Evolutionary conservation across 2,113 vertebrate genomes (phyloP), one percentile per base, ranked within the genome.

Genomic region (Antechinus stuartii): DNA sequence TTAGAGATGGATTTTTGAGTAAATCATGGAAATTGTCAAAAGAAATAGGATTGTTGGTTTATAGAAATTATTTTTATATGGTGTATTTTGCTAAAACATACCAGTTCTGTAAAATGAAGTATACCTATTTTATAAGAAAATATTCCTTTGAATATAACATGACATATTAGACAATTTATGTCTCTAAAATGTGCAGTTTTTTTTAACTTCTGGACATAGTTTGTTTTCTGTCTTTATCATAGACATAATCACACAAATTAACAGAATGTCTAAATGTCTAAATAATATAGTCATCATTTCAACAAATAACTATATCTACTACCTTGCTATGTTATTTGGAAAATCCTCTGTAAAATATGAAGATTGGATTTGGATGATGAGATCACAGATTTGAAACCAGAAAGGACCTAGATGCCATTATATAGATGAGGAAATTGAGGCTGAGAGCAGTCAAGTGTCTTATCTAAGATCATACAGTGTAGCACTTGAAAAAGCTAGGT

Each of bases 11-110:
- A 42, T 84, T 54, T 92, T 46, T 57, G 68, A 26, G 16, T 50
- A 14, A 50, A 14, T 24, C 90, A 10, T 57, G 42, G 46, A 89
- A 27, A 90, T 56, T 24, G 53, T 54, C 2, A 35, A 16, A 16
- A 56, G 93, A 93, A 91, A 91, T 30, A 52, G 52, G 42, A 93
- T 25, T 92, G 53, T n/a, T 42, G 90, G 16, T 84, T 96, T 89
- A 53, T 89, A 92, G 89, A 93, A 52, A 46, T 84, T 53, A 46
- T 93, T 27, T 55, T 94, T 90, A 7, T 90, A 7, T 89, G n/a
- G 52, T 90, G 1, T 68, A 24, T 56, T 94, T 56, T 94, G 90
- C 53, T 93, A 42, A 53, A 56, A 92, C 84, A n/a, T 42, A 11
- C 53, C 76, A 30, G 47, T 50, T n/a, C 19, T 84, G 2, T 25